Conservation (phyloP, 2,113 vertebrate species). For the Heterotilapia buettikoferi region DNA sequence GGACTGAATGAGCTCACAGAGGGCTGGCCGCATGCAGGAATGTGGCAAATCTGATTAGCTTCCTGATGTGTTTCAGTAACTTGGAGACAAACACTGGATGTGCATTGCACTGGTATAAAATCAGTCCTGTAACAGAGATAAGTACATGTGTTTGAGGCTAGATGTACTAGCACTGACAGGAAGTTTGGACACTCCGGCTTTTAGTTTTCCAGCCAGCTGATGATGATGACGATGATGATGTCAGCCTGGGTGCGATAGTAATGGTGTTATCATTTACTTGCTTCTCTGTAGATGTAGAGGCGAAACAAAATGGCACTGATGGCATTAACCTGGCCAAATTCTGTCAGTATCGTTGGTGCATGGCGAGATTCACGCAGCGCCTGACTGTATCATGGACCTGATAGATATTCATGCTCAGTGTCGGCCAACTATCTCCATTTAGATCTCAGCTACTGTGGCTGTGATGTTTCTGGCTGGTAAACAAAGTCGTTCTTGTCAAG, state of each 20-base stretch:
- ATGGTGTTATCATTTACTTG: not conserved
- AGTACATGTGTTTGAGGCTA: not conserved
- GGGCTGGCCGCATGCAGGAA: conserved; percentile 25
- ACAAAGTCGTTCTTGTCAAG: conserved; percentile 53
- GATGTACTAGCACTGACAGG: not conserved
- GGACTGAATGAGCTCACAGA: conserved; percentile 1
- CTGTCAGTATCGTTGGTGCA: not conserved
- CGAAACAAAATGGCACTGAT: not conserved
- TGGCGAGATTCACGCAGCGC: not conserved
- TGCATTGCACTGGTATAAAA: conserved; percentile 19
- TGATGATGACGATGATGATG: not conserved
- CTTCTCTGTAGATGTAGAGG: not conserved
- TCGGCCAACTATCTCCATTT: conserved; percentile 25
- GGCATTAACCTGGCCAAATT: not conserved
- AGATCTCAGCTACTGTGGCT: conserved; percentile 30
- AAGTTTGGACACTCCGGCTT: not conserved
- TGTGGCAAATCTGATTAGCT: conserved; percentile 4
- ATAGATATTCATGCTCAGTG: conserved; percentile 7
- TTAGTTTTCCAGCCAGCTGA: not conserved
- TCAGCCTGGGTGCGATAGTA: not conserved
- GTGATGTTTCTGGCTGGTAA: conserved; percentile 32
- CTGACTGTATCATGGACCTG: not conserved
- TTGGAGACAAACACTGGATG: conserved; percentile 41
- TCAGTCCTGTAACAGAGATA: conserved; percentile 6
- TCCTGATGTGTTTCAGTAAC: not conserved